Evolutionary conservation across 2,797 vertebrate genomes (phyloP), one percentile per base, ranked within the genome.

Genomic region (Taeniopygia guttata): DNA sequence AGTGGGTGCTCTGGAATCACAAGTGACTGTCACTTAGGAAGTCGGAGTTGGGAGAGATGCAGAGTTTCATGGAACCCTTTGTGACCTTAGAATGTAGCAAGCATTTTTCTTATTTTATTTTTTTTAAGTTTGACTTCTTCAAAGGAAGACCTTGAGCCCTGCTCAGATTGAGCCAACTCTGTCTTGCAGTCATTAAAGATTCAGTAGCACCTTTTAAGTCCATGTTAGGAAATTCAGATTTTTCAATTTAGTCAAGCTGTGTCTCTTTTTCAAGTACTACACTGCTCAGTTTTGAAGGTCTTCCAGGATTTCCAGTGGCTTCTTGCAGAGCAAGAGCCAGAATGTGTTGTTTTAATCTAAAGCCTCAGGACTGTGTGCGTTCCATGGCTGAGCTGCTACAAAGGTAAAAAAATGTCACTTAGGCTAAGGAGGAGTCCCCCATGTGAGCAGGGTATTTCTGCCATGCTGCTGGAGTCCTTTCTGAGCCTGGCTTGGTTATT

Each of bases 51-150:
- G 92, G 96, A 94, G 94, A 86, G 88, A 91, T 67, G 25, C 51
- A 60, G 75, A 36, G 67, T 84, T 94, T 86, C 64, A 36, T 45
- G 80, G 83, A 84, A 75, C 87, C 79, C 43, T 84, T 78, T 59
- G 80, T 95, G 97, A 97, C 97, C 97, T 97, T 96, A 97, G 79
- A 96, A 95, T 79, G 92, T 91, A 91, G 94, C 85, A 96, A 96
- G 77, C 38, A 29, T 91, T 81, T 93, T 96, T 93, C 84, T 94
- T 90, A 32, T 72, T 77, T 67, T 84, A 58, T 76, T 49, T 67
- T 63, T 74, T 89, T 74, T 82, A 83, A 96, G 91, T 96, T 95
- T 91, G 74, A 58, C 63, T 75, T 90, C 96, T 97, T 97, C 96
- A 97, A 95, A 97, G 93, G 84, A 21, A 95, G 94, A 87, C 96